Base-by-base conservation (phyloP, 1,140 invertebrate species). In the Diabrotica virgifera region DNA sequence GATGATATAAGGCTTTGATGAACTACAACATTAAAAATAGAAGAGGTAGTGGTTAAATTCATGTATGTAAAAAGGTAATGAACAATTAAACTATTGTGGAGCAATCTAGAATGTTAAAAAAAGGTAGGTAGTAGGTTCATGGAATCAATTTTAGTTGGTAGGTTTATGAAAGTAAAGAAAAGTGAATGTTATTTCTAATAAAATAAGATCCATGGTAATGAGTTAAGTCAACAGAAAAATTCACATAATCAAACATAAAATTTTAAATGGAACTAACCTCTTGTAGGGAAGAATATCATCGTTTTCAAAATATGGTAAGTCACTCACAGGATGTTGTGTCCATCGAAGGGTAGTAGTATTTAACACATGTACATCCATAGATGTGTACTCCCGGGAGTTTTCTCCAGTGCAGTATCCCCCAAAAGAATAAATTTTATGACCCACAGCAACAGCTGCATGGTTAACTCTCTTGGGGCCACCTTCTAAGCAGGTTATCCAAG, bases 321-420 rank as follows among this genome's bases (percentile, higher is more conserved):
- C 73, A 66, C 77, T 78, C 9, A 78, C 74, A 2, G 82, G 82
- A 71, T 83, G 82, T 62, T 81, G 81, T 0, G 78, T 75, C 86
- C 86, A 88, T 69, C 86, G 78, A 63, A 85, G 79, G 5, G 83
- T 86, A 81, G 87, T 80, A 67, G 90, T 94, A 77, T 96, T 87
- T 5, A 97, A 81, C n/a, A 93, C 84, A 79, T 95, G 90, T 5
- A 96, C 87, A 79, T 96, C 94, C 73, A 96, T 96, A 5, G 91
- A 88, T 12, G 87, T 82, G 52, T 82, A 83, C 5, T 80, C 79
- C 40, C 82, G 80, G 78, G 91, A 93, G 74, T 92, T 87, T 73
- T 92, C 89, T 14, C 86, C 87, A 5, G 90, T 91, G 74, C 90
- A 94, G 76, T 93, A 97, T 13, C 94, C 95, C 24, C 94, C 95